Evolutionary conservation across 1,140 invertebrate genomes (phyloP), one percentile per base, ranked within the genome.

Genomic region (Caenorhabditis briggsae): DNA sequence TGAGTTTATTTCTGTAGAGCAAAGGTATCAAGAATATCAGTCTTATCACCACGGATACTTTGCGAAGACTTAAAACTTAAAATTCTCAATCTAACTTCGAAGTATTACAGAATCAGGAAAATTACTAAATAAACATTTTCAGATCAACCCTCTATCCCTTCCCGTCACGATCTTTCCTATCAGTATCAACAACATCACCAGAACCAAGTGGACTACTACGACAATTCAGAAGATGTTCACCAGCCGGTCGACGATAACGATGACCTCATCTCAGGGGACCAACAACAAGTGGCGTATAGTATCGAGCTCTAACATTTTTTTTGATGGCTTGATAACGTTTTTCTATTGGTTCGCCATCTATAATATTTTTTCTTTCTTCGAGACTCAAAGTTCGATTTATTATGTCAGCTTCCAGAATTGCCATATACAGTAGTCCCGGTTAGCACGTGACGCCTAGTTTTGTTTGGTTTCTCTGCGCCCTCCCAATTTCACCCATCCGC

Each of bases 221-320:
- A 70, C 0, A 33, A 18, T 64, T 9, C n/a, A 70, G 70, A 70
- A 16, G n/a, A 41, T 65, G 25, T 20, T 16, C 23, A 33, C 2
- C 23, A 65, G 20, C 61, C 18, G 6, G 61, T 33, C 5, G n/a
- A 20, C 46, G n/a, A 50, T 23, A 50, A 53, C 23, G 70, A 78
- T 5, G 70, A 78, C 2, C 20, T 78, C 7, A 78, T 78, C 6
- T 20, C 70, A 5, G 70, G 70, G 18, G 70, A 78, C n/a, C 70
- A 78, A 20, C 70, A 78, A 50, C 70, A 78, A 50, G 70, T 78
- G 5, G 70, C 70, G 3, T 78, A 50, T 50, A 78, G 70, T 12
- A 23, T 78, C 16, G 70, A 78, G 20, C 46, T 78, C 3, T 78
- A 78, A 78, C 25, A 20, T 50, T 78, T 20, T n/a, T 9, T 20